Evolutionary conservation across 2,888 invertebrate genomes (phyloP), one percentile per base, ranked within the genome.

Genomic region (Sarcophaga carnaria): DNA sequence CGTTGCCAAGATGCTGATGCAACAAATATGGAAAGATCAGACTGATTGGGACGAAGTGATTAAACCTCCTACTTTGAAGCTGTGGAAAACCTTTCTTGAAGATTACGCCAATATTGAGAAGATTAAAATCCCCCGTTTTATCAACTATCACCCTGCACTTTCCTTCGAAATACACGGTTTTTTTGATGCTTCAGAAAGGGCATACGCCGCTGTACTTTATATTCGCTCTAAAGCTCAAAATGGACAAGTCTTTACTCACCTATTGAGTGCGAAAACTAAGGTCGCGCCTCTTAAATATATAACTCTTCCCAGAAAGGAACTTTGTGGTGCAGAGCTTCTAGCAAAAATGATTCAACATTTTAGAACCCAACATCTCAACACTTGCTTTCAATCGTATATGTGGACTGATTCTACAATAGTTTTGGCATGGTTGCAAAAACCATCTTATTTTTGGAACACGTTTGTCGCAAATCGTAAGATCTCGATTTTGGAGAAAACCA

Each of bases 401-500:
- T 81, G 67, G 69, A 25, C 62, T 37, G 37, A 37, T 37, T 37
- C 37, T 37, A 37, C 37, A 37, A 37, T 37, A 37, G 37, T 37
- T 37, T 10, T 80, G 1, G 63, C 80, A 12, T 80, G 80, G 80
- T 49, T 86, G 20, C 37, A 67, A 3, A 83, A 86, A 69, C 62
- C 54, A 1, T 49, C 83, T 2, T 77, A 45, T 60, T 37, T 37
- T 1, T 87, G 83, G 78, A 25, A 17, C 49, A 87, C 87, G 2
- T 87, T 87, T 25, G 78, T 87, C 10, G 87, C 81, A 1, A 83
- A 84, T 70, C 80, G 81, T 4, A 77, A 66, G 1, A 62, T 69
- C 14, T 47, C 77, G 47, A 86, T 86, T 6, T 62, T 60, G 8
- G 66, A 69, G 14, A 64, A 77, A 22, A 22, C 78, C n/a, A 60